phyloP scores from a whole-genome alignment of 2,888 invertebrate species.

The Atrina japonica region DNA sequence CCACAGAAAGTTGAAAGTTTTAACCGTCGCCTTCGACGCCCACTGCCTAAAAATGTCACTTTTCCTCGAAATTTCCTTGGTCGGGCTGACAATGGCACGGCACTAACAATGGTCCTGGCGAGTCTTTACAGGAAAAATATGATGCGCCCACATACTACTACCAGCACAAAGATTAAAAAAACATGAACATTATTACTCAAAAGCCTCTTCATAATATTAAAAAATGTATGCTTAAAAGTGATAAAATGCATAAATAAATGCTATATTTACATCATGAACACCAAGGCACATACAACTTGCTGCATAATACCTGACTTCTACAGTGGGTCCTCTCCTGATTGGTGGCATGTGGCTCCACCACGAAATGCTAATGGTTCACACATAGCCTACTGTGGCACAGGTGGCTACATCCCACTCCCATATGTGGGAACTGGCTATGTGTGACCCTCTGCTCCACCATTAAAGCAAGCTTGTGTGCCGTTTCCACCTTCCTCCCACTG shows the following conservation, averaged over 20 bases:
- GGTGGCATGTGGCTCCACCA: neutral
- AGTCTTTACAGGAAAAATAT: neutral
- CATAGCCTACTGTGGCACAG: conserved; percentile 8
- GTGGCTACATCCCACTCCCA: conserved; percentile 1
- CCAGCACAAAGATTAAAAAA: too few species aligned
- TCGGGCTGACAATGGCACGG: conserved; percentile 2
- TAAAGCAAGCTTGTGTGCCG: conserved; percentile 3
- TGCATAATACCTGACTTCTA: neutral
- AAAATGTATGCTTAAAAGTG: too few species aligned
- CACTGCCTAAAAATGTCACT: conserved; percentile 21
- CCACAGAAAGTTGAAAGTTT: conserved; percentile 11
- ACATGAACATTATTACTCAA: too few species aligned
- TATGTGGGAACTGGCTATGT: neutral
- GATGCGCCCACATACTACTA: too few species aligned
- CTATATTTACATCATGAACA: too few species aligned
- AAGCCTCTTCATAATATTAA: too few species aligned
- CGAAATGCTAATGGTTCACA: conserved; percentile 7
- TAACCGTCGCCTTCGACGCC: conserved; percentile 6
- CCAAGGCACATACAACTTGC: neutral
- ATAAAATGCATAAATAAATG: too few species aligned
- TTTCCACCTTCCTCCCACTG: conserved; percentile 11
- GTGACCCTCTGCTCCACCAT: neutral
- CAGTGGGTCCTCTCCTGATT: conserved; percentile 3
- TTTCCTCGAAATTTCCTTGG: conserved; percentile 10
- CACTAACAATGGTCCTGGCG: neutral